Percentiles rank a stretch among this genome's conserved stretches.
These are phyloP conservation scores for Cettia cetti DNA, from an alignment of 2,113 vertebrate species.

Conservation along the genomic window DNA sequence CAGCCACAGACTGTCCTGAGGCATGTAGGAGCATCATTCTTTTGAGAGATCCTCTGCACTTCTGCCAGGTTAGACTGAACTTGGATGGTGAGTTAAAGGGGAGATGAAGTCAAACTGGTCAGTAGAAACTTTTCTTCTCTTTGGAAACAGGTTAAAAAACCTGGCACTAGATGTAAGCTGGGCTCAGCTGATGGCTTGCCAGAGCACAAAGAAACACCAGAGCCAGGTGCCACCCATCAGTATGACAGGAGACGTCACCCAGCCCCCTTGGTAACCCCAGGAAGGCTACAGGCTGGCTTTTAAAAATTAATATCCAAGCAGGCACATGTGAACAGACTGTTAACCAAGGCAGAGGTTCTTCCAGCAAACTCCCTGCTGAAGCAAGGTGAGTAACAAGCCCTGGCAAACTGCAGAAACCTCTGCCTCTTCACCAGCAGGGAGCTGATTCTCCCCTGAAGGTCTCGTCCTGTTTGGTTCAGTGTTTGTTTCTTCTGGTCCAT, in stretches of 20 bases:
- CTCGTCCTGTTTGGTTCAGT: rapidly evolving
- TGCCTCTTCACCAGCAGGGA: background rate
- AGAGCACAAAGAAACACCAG: background rate
- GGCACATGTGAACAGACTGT: background rate
- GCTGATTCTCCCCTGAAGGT: background rate
- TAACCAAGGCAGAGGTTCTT: background rate
- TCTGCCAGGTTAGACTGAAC: background rate
- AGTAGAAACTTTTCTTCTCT: background rate
- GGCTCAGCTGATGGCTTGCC: background rate
- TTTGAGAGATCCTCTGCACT: background rate
- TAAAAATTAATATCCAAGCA: background rate
- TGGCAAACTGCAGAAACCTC: background rate
- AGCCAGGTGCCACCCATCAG: background rate
- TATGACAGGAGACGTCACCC: background rate
- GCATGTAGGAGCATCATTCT: background rate
- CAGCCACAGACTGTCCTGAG: background rate
- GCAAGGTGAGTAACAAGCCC: background rate
- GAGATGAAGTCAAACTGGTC: background rate
- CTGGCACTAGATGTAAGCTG: background rate
- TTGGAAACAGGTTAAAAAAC: background rate
- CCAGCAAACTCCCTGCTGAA: background rate
- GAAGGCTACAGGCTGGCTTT: background rate
- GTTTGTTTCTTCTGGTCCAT: background rate
- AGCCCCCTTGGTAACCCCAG: background rate
- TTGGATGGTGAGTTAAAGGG: background rate